Conservation (phyloP, 2,113 vertebrate genomes). For the Leptodactylus fuscus region DNA sequence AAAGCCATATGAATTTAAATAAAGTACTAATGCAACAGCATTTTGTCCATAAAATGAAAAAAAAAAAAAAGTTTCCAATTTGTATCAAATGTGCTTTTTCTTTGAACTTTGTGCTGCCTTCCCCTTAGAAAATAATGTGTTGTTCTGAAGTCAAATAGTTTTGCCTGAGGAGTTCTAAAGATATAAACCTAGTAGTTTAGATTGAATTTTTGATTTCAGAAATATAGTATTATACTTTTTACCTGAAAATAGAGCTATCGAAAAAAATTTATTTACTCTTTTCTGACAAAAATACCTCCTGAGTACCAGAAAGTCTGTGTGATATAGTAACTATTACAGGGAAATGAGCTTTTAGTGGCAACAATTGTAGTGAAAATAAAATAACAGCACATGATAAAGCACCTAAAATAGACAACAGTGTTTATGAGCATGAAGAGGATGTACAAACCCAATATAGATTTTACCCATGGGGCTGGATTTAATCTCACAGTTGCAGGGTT, state of each 20-base stretch:
- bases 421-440: neutral
- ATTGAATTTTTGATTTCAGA: constrained; percentile 51
- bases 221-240: constrained; percentile 28
- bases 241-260: constrained; percentile 10
- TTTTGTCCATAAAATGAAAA: neutral
- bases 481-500: neutral
- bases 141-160: constrained; percentile 55
- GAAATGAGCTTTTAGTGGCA: constrained; percentile 8
- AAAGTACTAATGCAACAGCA: neutral
- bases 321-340: constrained; percentile 11
- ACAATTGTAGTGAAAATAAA: neutral
- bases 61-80: neutral
- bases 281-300: constrained; percentile 18
- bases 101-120: constrained; percentile 53
- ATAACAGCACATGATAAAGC: neutral
- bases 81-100: constrained; percentile 31
- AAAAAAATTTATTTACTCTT: constrained; percentile 48
- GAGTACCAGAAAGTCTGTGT: constrained; percentile 25
- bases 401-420: neutral
- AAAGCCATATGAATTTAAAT: neutral
- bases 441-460: neutral
- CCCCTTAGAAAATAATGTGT: constrained; percentile 49
- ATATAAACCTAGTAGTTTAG: constrained; percentile 46
- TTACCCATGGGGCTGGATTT: neutral
- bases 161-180: constrained; percentile 46